These are phyloP conservation scores for Cassiopea xamachana DNA, from an alignment of 30 jellyfish, hydroid and myxozoan species.

Conservation along the genomic window DNA sequence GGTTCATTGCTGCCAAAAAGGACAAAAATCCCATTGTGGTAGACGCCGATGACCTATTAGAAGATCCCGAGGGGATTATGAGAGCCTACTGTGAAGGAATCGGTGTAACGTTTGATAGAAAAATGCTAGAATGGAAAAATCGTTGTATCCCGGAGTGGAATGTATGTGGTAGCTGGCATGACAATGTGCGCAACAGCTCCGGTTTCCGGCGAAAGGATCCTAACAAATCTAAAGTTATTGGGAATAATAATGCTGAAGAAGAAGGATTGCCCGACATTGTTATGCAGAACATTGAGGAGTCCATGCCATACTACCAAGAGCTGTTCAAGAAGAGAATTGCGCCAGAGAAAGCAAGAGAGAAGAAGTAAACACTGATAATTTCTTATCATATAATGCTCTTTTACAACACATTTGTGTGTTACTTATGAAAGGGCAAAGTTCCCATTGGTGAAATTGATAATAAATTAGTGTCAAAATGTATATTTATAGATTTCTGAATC, in stretches of 20 bases:
- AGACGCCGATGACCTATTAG: slow-evolving; percentile 92
- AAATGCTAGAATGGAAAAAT: slow-evolving; percentile 93
- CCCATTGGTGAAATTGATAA: too few relatives aligned
- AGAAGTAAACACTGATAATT: neutral
- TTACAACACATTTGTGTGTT: too few relatives aligned
- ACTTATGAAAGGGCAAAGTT: too few relatives aligned
- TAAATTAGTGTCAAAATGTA: too few relatives aligned
- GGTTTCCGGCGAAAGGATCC: slow-evolving; percentile 85
- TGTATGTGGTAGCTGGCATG: slow-evolving; percentile 99
- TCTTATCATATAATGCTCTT: too few relatives aligned
- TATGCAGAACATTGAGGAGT: slow-evolving; percentile 68
- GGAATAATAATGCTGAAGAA: neutral
- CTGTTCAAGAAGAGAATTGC: slow-evolving; percentile 55
- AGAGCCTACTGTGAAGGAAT: slow-evolving; percentile 82
- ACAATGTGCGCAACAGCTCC: slow-evolving; percentile 86
- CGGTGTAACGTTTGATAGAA: slow-evolving; percentile 81
- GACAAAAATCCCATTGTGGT: slow-evolving; percentile 80
- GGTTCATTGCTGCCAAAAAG: slow-evolving; percentile 40
- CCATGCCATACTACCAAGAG: slow-evolving; percentile 75
- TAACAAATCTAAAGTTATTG: slow-evolving; percentile 39
- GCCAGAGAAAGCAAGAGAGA: neutral
- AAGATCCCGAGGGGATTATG: slow-evolving; percentile 88
- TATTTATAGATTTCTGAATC: too few relatives aligned
- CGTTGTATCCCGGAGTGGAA: too few relatives aligned
- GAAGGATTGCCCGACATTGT: slow-evolving; percentile 67